Percentiles rank a stretch among this genome's conserved stretches.
These are phyloP conservation scores for Trichopoda pennipes DNA, from an alignment of 2,888 invertebrate species.

Conservation along the genomic window DNA sequence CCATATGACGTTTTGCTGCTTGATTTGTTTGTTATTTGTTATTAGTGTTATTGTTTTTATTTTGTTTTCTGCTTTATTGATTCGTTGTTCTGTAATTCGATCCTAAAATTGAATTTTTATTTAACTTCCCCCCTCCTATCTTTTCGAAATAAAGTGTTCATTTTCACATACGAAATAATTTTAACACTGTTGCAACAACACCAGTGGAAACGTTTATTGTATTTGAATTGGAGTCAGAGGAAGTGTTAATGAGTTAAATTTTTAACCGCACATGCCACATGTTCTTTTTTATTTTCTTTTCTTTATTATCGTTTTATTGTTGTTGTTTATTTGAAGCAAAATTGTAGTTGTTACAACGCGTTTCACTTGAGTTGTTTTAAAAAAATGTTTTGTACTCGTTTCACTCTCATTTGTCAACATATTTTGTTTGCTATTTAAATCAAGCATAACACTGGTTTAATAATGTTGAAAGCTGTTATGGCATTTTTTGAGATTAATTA, in stretches of 20 bases:
- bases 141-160: conserved; percentile 24
- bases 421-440: conserved; percentile 56
- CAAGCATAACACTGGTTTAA: no score
- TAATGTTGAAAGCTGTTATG: no score
- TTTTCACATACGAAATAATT: conserved; percentile 46
- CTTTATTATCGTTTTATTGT: not conserved
- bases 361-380: conserved; percentile 3
- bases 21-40: conserved; percentile 52
- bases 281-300: conserved; percentile 35
- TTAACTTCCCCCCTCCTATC: conserved; percentile 13
- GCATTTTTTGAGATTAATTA: no score
- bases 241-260: conserved; percentile 71
- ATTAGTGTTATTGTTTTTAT: conserved; percentile 34
- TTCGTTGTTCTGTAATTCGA: conserved; percentile 45
- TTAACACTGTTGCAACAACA: conserved; percentile 58
- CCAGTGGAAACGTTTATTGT: conserved; percentile 72
- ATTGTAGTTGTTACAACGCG: conserved; percentile 12
- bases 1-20: conserved; percentile 54
- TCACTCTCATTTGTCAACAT: conserved; percentile 47
- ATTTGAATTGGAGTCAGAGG: conserved; percentile 59
- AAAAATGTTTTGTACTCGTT: conserved; percentile 26
- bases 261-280: conserved; percentile 67
- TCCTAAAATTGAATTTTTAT: conserved; percentile 32
- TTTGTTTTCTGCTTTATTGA: conserved; percentile 3
- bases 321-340: conserved; percentile 3